phyloP scores from a whole-genome alignment of 2,113 vertebrate genomes.

The Caretta caretta region DNA sequence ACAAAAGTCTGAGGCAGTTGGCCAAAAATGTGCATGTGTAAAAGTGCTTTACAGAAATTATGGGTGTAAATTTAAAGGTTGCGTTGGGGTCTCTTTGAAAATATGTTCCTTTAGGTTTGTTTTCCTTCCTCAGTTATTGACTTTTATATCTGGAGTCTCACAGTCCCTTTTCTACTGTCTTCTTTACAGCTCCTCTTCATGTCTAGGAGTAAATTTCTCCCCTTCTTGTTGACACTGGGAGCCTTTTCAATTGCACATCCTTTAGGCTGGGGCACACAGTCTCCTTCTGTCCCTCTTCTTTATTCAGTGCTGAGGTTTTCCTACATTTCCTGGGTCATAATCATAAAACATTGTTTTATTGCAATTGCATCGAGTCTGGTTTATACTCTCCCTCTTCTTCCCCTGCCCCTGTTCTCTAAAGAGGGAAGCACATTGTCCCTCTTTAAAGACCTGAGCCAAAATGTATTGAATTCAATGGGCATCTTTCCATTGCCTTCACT shows the following conservation, averaged over 20 bases:
- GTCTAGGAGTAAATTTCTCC: not conserved
- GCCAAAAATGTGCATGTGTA: not conserved
- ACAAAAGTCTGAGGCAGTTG: not conserved
- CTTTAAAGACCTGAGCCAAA: not conserved
- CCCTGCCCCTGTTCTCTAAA: not conserved
- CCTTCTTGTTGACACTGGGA: not conserved
- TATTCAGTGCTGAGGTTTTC: not conserved
- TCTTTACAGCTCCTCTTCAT: not conserved
- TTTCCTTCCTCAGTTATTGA: not conserved
- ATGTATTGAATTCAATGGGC: not conserved
- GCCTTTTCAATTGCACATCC: not conserved
- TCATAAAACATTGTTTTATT: not conserved
- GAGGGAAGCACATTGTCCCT: not conserved
- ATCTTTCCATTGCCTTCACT: not conserved
- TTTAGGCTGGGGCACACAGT: not conserved
- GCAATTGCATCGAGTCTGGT: not conserved
- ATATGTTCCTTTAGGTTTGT: rapidly evolving
- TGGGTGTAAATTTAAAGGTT: not conserved
- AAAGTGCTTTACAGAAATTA: not conserved
- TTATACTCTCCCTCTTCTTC: not conserved
- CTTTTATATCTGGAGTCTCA: not conserved
- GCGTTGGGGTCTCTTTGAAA: not conserved
- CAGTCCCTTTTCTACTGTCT: not conserved
- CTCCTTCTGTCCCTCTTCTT: not conserved
- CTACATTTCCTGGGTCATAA: not conserved